Percentiles rank a stretch among this genome's conserved stretches.
Evolutionary conservation across 1,140 invertebrate species (phyloP).

Genomic region (Pseudomyrmex concolor): DNA sequence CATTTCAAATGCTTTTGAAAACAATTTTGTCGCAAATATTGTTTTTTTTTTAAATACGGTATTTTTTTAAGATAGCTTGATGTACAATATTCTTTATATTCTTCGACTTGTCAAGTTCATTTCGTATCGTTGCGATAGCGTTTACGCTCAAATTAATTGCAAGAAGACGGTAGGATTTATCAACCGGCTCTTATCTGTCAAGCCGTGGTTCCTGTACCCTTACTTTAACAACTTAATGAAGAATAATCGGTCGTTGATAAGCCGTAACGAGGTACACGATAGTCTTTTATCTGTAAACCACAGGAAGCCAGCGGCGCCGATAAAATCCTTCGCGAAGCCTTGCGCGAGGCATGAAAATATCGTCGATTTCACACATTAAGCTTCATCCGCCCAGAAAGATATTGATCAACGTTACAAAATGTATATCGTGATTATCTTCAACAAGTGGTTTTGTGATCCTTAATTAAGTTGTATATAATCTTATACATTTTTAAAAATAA

Average conservation of each 20-base stretch:
- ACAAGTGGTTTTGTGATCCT: background rate
- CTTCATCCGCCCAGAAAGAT: background rate
- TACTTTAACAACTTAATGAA: slow-evolving; percentile 44
- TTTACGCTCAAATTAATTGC: slow-evolving; percentile 2
- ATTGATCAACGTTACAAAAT: background rate
- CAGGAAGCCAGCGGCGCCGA: slow-evolving; percentile 65
- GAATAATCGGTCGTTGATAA: slow-evolving; percentile 35
- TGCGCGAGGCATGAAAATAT: slow-evolving; percentile 16
- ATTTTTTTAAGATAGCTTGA: no score
- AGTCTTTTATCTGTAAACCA: slow-evolving; percentile 63
- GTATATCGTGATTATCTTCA: background rate
- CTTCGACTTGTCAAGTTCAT: background rate
- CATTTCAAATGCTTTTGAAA: background rate
- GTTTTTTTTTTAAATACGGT: background rate
- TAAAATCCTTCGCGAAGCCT: slow-evolving; percentile 58
- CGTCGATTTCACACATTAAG: slow-evolving; percentile 33
- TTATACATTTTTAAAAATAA: background rate
- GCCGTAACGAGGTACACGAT: slow-evolving; percentile 60
- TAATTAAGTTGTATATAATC: no score
- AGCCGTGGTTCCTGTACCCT: slow-evolving; percentile 32
- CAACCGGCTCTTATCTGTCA: slow-evolving; percentile 9
- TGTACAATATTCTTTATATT: background rate
- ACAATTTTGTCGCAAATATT: background rate
- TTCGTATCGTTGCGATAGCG: background rate
- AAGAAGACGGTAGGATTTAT: slow-evolving; percentile 19